Conservation (phyloP, 64 coral and sea anemone species). For the Pachyseris speciosa region DNA sequence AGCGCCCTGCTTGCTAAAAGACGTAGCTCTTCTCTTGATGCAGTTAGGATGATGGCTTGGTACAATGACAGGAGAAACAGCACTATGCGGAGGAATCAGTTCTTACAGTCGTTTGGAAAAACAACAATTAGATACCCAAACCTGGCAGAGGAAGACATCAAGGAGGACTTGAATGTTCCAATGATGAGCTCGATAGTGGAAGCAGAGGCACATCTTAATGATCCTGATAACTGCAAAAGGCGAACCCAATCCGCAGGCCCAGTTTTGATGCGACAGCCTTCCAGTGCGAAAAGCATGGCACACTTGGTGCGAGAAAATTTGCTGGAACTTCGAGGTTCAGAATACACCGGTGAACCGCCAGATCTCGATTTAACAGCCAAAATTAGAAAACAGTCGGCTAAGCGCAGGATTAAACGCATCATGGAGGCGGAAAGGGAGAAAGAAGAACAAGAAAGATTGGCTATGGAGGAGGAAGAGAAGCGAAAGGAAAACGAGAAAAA, state of each 20-base stretch:
- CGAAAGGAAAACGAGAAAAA: not conserved
- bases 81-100: conserved; percentile 45
- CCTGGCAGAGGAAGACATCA: conserved; percentile 43
- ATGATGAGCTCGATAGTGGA: not conserved
- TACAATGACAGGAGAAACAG: conserved; percentile 28
- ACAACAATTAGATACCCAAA: conserved; percentile 56
- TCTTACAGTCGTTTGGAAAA: conserved; percentile 82
- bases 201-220: not conserved
- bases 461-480: not conserved
- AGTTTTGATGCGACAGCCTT: not conserved
- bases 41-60: not conserved
- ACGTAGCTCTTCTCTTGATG: not conserved
- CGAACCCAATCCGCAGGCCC: conserved; percentile 1
- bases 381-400: conserved; percentile 81
- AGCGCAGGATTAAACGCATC: conserved; percentile 72
- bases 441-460: conserved; percentile 24
- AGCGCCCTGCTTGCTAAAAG: not conserved
- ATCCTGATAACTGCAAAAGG: not conserved
- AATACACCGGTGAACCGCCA: conserved; percentile 1
- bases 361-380: conserved; percentile 30
- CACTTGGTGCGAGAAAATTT: conserved; percentile 23
- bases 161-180: not conserved
- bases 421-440: conserved; percentile 66
- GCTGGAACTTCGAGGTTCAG: conserved; percentile 49
- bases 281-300: not conserved